These are phyloP conservation scores for Oncopodura yosiiana DNA, from an alignment of 1,140 invertebrate genomes.

Conservation along the genomic window DNA sequence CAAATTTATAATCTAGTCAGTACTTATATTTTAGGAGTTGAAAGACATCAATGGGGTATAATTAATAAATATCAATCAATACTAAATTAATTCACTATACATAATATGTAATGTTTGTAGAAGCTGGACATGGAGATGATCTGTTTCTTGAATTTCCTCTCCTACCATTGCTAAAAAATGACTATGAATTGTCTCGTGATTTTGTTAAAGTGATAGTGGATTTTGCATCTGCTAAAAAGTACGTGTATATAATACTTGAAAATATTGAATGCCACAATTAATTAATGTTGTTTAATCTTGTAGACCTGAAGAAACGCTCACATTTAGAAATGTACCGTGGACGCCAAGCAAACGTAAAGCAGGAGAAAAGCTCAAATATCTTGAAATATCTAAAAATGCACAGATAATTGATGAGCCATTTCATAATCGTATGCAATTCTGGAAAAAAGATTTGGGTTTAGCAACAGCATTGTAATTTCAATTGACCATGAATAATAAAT, in stretches of 20 bases:
- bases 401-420: slow-evolving; percentile 19
- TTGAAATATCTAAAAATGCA: neutral
- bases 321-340: slow-evolving; percentile 12
- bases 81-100: too few species aligned
- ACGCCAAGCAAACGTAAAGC: neutral
- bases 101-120: too few species aligned
- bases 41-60: too few species aligned
- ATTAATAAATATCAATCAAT: too few species aligned
- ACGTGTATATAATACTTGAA: too few species aligned
- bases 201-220: slow-evolving; percentile 22
- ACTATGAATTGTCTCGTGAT: slow-evolving; percentile 14
- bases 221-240: slow-evolving; percentile 17
- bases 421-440: slow-evolving; percentile 9
- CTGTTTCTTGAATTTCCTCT: slow-evolving; percentile 19
- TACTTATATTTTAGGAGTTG: too few species aligned
- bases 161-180: neutral
- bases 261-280: too few species aligned
- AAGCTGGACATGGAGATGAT: slow-evolving; percentile 27
- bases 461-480: neutral
- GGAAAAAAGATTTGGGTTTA: slow-evolving; percentile 17
- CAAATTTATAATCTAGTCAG: too few species aligned
- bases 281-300: too few species aligned
- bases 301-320: too few species aligned
- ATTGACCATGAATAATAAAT: too few species aligned
- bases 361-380: slow-evolving; percentile 2